These are phyloP conservation scores for Globodera rostochiensis DNA, from an alignment of 1,140 invertebrate species.

Conservation along the genomic window DNA sequence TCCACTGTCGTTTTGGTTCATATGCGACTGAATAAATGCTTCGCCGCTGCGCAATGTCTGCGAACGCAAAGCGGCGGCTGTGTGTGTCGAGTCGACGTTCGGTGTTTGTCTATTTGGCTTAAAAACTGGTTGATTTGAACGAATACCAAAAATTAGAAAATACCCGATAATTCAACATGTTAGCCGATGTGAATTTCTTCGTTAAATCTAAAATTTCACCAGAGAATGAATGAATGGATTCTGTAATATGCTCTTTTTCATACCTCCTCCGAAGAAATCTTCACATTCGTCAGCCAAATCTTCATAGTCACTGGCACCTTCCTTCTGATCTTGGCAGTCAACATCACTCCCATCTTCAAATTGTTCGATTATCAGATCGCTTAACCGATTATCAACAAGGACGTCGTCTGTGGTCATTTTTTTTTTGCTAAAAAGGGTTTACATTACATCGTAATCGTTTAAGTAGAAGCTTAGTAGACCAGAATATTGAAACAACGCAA, in stretches of 20 bases:
- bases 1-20: constrained; percentile 40
- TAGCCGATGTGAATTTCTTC: constrained; percentile 63
- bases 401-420: not conserved
- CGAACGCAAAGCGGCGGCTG: constrained; percentile 22
- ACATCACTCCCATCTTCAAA: constrained; percentile 21
- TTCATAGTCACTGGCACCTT: constrained; percentile 52
- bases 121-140: constrained; percentile 14
- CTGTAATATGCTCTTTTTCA: constrained; percentile 27
- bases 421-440: not conserved
- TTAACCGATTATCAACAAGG: not conserved
- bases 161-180: constrained; percentile 41
- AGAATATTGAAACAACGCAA: not conserved
- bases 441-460: not conserved
- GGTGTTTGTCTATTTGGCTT: constrained; percentile 47
- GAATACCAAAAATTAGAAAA: not conserved
- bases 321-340: constrained; percentile 34
- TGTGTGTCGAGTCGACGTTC: not conserved
- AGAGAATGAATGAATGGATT: constrained; percentile 1
- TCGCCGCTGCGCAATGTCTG: constrained; percentile 35
- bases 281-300: constrained; percentile 62
- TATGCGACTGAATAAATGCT: constrained; percentile 46
- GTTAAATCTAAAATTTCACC: constrained; percentile 62
- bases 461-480: not conserved
- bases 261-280: constrained; percentile 63
- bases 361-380: not conserved